Evolutionary conservation across 2,888 invertebrate genomes (phyloP), one percentile per base, ranked within the genome.

Genomic region (Baronia brevicornis): DNA sequence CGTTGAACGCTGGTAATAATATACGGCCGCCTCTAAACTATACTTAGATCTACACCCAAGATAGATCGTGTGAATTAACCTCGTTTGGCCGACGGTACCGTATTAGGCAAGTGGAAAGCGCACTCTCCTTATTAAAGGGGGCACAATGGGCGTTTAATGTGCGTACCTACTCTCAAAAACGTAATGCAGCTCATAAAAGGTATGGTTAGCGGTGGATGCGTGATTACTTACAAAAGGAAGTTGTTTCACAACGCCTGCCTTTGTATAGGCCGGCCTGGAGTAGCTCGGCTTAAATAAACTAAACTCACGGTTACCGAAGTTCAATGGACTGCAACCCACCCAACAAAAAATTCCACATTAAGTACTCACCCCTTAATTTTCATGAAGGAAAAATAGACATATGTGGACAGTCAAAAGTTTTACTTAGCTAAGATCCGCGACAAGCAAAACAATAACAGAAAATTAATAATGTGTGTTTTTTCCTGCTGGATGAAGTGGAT

Each of bases 31-130:
- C 19, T 36, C 33, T 36, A 30, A 13, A 28, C 8, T 5, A 13
- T 10, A 23, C 9, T 22, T 6, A 2, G 8, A 8, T 17, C 32
- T 33, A 17, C 17, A 17, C 12, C 12, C 18, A 17, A 39, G 38
- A 36, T 41, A 34, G 41, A 43, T 51, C 69, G 60, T 63, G 68
- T 64, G 64, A 68, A 69, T 64, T 62, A 63, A 52, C 54, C 55
- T 62, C 57, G 57, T 63, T 63, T 56, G 57, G 49, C 45, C 49
- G 51, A 45, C 55, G 54, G 53, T 43, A 27, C 69, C 66, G 23
- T 60, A 56, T 49, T 63, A 43, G 67, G 67, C 41, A n/a, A 48
- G 51, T 50, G 54, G 57, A 65, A 63, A 65, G 63, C 52, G 38
- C 46, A 54, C 55, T 59, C 38, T 50, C 65, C 60, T 63, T 66